phyloP scores from a whole-genome alignment of 2,113 vertebrate species.

The Mirounga angustirostris region DNA sequence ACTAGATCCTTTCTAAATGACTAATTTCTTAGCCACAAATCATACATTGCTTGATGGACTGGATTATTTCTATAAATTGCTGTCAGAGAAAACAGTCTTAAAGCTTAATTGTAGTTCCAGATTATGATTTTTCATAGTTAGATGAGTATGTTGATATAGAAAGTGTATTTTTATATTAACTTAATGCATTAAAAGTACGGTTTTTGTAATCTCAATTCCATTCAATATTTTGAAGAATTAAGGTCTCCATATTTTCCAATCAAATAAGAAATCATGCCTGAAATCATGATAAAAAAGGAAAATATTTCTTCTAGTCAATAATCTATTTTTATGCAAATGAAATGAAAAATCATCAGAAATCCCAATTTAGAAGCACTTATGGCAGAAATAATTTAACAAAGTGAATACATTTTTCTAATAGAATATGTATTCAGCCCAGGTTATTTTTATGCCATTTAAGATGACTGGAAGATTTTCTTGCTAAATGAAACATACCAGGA shows the following conservation, averaged over 20 bases:
- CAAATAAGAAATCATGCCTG: neutral
- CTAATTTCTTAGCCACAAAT: conserved; percentile 45
- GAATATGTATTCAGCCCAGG: neutral
- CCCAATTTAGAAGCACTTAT: neutral
- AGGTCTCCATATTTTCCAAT: neutral
- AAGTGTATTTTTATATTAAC: neutral
- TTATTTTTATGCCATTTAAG: neutral
- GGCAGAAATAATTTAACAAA: neutral
- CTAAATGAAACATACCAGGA: neutral
- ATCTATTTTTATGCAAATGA: neutral
- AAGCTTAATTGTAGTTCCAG: conserved; percentile 22
- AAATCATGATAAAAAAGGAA: neutral
- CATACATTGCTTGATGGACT: neutral
- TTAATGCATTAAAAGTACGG: neutral
- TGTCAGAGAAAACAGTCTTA: neutral
- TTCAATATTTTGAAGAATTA: neutral
- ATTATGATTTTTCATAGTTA: neutral
- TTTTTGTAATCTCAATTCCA: neutral
- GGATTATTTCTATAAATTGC: conserved; percentile 42
- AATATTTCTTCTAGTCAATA: neutral
- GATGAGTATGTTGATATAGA: neutral
- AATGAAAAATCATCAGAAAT: neutral
- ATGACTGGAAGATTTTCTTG: neutral
- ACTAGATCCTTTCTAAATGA: conserved; percentile 24
- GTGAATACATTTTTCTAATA: neutral